These are phyloP conservation scores for Bothrops jararaca DNA, from an alignment of 2,113 vertebrate species.

Conservation along the genomic window DNA sequence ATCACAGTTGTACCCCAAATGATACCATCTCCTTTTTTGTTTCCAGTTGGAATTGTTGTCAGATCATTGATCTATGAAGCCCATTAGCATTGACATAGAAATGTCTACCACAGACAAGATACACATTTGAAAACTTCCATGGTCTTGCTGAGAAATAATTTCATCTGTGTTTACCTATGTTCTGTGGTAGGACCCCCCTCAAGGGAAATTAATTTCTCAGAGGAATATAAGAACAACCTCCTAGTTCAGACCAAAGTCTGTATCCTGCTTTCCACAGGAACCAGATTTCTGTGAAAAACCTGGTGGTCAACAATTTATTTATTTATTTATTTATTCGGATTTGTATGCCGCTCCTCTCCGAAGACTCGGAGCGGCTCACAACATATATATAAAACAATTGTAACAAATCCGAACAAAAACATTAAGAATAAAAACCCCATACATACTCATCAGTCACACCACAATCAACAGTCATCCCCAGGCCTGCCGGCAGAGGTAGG, in stretches of 20 bases:
- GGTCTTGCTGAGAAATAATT: not conserved
- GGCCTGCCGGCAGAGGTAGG: too few relatives aligned
- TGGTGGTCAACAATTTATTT: not conserved
- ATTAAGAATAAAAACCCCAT: too few relatives aligned
- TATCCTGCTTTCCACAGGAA: not conserved
- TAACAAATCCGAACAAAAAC: too few relatives aligned
- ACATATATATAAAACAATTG: too few relatives aligned
- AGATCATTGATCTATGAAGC: not conserved
- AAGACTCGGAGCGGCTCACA: too few relatives aligned
- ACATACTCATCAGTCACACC: too few relatives aligned
- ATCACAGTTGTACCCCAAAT: not conserved
- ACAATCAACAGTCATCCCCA: too few relatives aligned
- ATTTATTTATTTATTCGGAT: too few relatives aligned
- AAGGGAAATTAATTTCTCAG: not conserved
- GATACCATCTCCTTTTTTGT: not conserved
- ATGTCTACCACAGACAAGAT: not conserved
- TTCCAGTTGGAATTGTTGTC: not conserved
- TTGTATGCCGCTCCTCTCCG: too few relatives aligned
- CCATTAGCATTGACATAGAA: too few relatives aligned
- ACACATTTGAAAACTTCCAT: not conserved
- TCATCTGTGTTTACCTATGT: not conserved
- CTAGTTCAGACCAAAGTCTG: not conserved
- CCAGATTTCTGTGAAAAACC: not conserved
- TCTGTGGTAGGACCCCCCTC: not conserved
- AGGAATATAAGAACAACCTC: not conserved